A percentile compares a stretch with the other conserved stretches of the same genome.
Evolutionary conservation across 2,113 vertebrate genomes (phyloP).

Genomic region (Ailurus styani): DNA sequence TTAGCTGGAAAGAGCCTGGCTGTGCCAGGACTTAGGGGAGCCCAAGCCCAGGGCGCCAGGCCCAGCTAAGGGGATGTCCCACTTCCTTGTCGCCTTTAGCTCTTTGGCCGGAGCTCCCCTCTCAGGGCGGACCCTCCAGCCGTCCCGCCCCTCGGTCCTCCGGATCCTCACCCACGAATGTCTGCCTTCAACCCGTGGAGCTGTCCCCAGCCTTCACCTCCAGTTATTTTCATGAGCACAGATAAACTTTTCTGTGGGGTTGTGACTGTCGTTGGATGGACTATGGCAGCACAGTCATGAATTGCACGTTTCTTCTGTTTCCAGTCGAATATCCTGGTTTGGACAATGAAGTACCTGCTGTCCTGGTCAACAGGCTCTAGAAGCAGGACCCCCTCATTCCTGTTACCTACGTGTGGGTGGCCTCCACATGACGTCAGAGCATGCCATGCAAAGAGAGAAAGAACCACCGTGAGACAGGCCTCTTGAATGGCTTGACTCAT

Average conservation of each 20-base stretch:
- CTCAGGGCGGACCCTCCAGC: background rate
- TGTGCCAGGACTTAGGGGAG: background rate
- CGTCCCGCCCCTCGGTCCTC: background rate
- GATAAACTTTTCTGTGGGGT: background rate
- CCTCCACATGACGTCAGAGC: background rate
- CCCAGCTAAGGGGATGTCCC: background rate
- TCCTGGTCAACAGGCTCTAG: background rate
- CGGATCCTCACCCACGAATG: background rate
- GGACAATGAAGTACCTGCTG: background rate
- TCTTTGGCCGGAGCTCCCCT: background rate
- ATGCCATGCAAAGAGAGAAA: rapidly evolving
- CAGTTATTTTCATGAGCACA: background rate
- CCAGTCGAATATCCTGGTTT: background rate
- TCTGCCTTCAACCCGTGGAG: background rate
- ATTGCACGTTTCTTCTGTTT: background rate
- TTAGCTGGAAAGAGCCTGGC: background rate
- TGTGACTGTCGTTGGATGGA: no score
- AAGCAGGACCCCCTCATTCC: background rate
- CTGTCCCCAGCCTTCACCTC: background rate
- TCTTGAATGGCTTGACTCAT: rapidly evolving
- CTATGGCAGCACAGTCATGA: background rate
- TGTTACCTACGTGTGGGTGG: background rate
- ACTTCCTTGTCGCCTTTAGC: background rate
- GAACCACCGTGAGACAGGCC: rapidly evolving
- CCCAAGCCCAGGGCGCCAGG: background rate